Evolutionary conservation across 2,888 invertebrate species (phyloP), one percentile per base, ranked within the genome.

Genomic region (Acrocyrtus sp.): DNA sequence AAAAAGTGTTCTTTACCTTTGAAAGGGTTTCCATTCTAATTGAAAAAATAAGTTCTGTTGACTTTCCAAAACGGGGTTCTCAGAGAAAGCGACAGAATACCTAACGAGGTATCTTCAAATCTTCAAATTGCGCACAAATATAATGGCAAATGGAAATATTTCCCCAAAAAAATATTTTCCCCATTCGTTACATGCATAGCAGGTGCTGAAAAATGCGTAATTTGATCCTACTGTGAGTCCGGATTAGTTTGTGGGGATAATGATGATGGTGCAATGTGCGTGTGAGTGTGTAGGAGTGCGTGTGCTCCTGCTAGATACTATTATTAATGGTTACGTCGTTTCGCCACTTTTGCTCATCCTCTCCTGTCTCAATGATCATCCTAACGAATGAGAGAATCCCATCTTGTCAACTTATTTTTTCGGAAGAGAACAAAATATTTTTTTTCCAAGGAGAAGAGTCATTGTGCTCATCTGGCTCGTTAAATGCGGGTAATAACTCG

Each of bases 321-420:
- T 65, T 65, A 65, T 65, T 65, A 65, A 56, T 63, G 63, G 62
- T 45, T 51, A n/a, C n/a, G n/a, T n/a, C n/a, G n/a, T n/a, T n/a
- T n/a, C n/a, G n/a, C n/a, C n/a, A n/a, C 34, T 8, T 41, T 17
- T 41, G 41, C 41, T 41, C 41, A 41, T 41, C 41, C 61, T 48
- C 48, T 47, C 43, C 60, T 48, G 60, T 48, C 19, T n/a, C 48
- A 43, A 21, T 51, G 15, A 22, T 51, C n/a, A n/a, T n/a, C n/a
- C n/a, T n/a, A n/a, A n/a, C n/a, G n/a, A n/a, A n/a, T n/a, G n/a
- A n/a, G n/a, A n/a, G n/a, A n/a, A n/a, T n/a, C n/a, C n/a, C n/a
- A n/a, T n/a, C n/a, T n/a, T n/a, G n/a, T n/a, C n/a, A n/a, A n/a
- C n/a, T n/a, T n/a, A n/a, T n/a, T n/a, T n/a, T n/a, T n/a, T n/a